These are phyloP conservation scores for Hirudinaria manillensis DNA, from an alignment of 2,888 invertebrate genomes.

Conservation along the genomic window DNA sequence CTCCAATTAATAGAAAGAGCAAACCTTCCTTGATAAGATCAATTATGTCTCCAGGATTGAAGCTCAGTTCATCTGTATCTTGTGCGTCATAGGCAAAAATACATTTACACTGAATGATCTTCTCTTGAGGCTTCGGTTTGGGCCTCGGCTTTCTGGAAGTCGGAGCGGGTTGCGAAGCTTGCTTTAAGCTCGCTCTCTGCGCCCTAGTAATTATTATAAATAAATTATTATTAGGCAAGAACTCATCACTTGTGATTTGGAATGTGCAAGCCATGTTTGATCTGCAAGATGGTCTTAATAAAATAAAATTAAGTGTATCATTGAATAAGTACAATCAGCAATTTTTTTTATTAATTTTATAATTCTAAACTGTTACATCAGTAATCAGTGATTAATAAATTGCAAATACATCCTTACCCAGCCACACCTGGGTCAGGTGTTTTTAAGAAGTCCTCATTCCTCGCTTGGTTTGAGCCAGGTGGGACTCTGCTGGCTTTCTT, in stretches of 20 bases:
- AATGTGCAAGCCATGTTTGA: too few species aligned
- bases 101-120: conserved; percentile 51
- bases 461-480: conserved; percentile 31
- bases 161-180: neutral
- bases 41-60: conserved; percentile 62
- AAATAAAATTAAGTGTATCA: too few species aligned
- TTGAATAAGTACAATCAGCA: too few species aligned
- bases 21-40: conserved; percentile 57
- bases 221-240: too few species aligned
- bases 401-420: conserved; percentile 51
- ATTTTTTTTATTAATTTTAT: too few species aligned
- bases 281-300: too few species aligned
- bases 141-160: neutral
- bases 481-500: conserved; percentile 42
- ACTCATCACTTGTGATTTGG: too few species aligned
- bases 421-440: conserved; percentile 56
- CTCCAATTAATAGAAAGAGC: too few species aligned
- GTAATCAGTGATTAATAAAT: too few species aligned
- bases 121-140: conserved; percentile 16
- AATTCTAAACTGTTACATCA: too few species aligned
- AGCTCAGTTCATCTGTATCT: conserved; percentile 64
- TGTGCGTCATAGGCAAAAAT: conserved; percentile 64
- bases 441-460: conserved; percentile 51
- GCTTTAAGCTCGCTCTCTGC: neutral
- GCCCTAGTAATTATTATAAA: conserved; percentile 2